Evolutionary conservation across 1,140 invertebrate species (phyloP).

Genomic region (Teleopsis dalmanni): DNA sequence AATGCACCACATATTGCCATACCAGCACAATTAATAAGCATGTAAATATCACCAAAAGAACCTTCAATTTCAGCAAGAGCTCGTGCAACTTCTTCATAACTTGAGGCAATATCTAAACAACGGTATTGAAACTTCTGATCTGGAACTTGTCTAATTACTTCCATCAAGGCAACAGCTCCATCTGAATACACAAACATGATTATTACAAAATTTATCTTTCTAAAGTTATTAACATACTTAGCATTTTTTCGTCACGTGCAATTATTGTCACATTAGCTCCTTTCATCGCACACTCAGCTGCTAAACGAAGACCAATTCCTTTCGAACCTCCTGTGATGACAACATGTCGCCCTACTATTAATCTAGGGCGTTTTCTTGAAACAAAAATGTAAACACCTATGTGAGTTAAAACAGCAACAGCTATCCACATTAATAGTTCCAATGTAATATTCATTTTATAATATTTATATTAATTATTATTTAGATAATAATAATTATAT

Average conservation of each 20-base stretch:
- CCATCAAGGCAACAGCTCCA: conserved; percentile 35
- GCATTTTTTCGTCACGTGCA: conserved; percentile 66
- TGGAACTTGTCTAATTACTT: conserved; percentile 26
- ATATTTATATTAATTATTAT: too few relatives aligned
- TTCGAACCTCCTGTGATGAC: conserved; percentile 90
- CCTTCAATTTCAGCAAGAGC: conserved; percentile 56
- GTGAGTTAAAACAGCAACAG: conserved; percentile 20
- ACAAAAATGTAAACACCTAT: conserved; percentile 27
- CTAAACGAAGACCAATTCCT: conserved; percentile 85
- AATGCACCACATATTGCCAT: conserved; percentile 68
- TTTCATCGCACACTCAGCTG: conserved; percentile 62
- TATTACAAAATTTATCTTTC: background rate
- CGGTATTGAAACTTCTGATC: conserved; percentile 62
- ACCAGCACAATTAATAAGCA: conserved; percentile 91
- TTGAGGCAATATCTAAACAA: conserved; percentile 64
- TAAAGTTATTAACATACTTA: conserved; percentile 43
- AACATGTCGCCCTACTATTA: conserved; percentile 49
- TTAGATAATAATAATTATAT: too few relatives aligned
- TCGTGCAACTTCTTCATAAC: conserved; percentile 56
- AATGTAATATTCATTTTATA: conserved; percentile 13
- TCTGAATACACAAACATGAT: conserved; percentile 15
- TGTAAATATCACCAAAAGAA: conserved; percentile 67
- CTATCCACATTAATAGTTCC: conserved; percentile 21
- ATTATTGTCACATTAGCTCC: conserved; percentile 87
- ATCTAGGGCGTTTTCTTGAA: conserved; percentile 26